phyloP scores from a whole-genome alignment of 2,888 invertebrate genomes.

The Drosophila limbata region DNA sequence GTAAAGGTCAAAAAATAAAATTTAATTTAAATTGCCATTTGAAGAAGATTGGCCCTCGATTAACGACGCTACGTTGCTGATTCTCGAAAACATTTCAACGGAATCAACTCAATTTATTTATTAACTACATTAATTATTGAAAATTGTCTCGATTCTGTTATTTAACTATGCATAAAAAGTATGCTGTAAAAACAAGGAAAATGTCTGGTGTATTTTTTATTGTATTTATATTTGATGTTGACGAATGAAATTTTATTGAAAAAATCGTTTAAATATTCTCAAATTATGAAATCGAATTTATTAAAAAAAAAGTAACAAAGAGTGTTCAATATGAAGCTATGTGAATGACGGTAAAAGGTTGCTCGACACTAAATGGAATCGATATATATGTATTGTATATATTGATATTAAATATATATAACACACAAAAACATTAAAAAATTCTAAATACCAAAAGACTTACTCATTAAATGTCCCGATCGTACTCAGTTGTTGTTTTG shows the following conservation, averaged over 20 bases:
- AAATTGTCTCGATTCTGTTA: constrained; percentile 2
- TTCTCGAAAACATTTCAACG: background rate
- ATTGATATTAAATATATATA: background rate
- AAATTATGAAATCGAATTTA: background rate
- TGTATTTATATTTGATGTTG: constrained; percentile 1
- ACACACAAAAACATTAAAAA: background rate
- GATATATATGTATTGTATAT: constrained; percentile 15
- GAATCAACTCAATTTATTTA: constrained; percentile 10
- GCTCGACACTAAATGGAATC: constrained; percentile 5
- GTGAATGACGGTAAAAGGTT: constrained; percentile 1
- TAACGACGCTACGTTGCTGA: constrained; percentile 21
- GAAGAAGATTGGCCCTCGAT: background rate
- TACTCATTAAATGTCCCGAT: constrained; percentile 72
- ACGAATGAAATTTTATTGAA: background rate
- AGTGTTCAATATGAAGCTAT: constrained; percentile 1
- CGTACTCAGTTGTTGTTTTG: constrained; percentile 68
- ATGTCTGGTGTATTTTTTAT: constrained; percentile 5
- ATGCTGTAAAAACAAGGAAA: background rate
- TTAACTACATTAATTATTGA: constrained; percentile 4
- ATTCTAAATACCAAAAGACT: constrained; percentile 25
- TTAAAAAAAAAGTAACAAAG: background rate
- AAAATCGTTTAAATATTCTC: background rate
- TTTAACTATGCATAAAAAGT: background rate
- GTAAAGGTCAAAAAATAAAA: constrained; percentile 43
- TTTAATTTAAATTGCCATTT: constrained; percentile 12